phyloP scores from a whole-genome alignment of 2,113 vertebrate species.

The Jacana jacana region DNA sequence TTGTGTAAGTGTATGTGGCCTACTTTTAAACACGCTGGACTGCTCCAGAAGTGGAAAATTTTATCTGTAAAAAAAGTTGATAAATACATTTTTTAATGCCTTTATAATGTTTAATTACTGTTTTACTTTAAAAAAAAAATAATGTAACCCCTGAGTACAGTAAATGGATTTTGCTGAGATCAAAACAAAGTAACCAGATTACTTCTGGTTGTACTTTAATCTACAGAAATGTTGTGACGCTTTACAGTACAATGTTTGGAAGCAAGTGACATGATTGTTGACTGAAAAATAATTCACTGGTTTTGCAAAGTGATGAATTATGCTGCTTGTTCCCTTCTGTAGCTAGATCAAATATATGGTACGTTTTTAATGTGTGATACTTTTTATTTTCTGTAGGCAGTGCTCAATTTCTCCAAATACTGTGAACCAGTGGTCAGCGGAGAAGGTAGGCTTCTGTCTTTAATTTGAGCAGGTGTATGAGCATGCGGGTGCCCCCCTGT shows the following conservation, averaged over 20 bases:
- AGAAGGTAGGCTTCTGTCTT: slow-evolving; percentile 83
- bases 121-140: not conserved
- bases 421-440: slow-evolving; percentile 90
- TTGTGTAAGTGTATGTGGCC: not conserved
- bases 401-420: slow-evolving; percentile 93
- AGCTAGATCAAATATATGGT: not conserved
- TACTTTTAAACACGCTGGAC: not conserved
- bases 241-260: not conserved
- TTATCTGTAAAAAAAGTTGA: not conserved
- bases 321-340: not conserved
- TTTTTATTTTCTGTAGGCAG: slow-evolving; percentile 78
- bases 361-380: not conserved
- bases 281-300: not conserved
- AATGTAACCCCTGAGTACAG: not conserved
- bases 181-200: not conserved
- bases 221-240: not conserved
- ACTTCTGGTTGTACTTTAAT: not conserved
- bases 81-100: not conserved
- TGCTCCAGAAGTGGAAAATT: not conserved
- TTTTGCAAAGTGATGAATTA: not conserved
- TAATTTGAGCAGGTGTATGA: not conserved
- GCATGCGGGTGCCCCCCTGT: not conserved
- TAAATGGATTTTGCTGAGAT: not conserved
- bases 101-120: not conserved
- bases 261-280: not conserved